A percentile compares a stretch with the other conserved stretches of the same genome.
phyloP scores from a whole-genome alignment of 2,797 vertebrate species.

The Syngnathus acus region DNA sequence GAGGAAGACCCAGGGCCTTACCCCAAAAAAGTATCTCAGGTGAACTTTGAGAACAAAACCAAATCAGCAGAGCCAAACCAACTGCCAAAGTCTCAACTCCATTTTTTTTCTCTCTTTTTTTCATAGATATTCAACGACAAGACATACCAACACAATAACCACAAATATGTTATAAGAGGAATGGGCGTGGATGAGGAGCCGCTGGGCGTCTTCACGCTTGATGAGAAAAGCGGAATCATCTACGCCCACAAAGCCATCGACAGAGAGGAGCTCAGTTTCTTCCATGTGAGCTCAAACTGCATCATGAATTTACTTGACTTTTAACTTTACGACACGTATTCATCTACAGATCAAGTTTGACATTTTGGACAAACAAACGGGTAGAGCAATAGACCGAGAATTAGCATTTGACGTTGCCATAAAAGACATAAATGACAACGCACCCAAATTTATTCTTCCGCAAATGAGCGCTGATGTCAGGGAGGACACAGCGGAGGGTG shows the following conservation, averaged over 20 bases:
- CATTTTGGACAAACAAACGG: conserved; percentile 6
- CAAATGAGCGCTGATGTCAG: conserved; percentile 19
- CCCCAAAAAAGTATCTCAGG: conserved; percentile 47
- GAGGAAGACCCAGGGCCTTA: conserved; percentile 74
- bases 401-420: conserved; percentile 73
- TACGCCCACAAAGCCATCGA: conserved; percentile 55
- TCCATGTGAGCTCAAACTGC: conserved; percentile 57
- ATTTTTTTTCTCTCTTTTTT: conserved; percentile 4
- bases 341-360: conserved; percentile 70
- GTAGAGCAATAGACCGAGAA: conserved; percentile 41
- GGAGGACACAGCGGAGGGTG: conserved; percentile 58
- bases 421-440: conserved; percentile 77
- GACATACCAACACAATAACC: accelerated
- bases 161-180: conserved; percentile 66
- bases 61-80: background rate
- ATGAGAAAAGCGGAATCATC: conserved; percentile 44
- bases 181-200: conserved; percentile 60
- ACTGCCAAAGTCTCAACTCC: background rate
- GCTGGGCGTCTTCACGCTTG: conserved; percentile 60
- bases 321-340: background rate
- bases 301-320: background rate
- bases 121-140: conserved; percentile 71
- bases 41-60: conserved; percentile 25
- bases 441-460: conserved; percentile 52
- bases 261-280: conserved; percentile 53